Evolutionary conservation across 2,888 invertebrate genomes (phyloP).

Genomic region (Zonitis immaculata): DNA sequence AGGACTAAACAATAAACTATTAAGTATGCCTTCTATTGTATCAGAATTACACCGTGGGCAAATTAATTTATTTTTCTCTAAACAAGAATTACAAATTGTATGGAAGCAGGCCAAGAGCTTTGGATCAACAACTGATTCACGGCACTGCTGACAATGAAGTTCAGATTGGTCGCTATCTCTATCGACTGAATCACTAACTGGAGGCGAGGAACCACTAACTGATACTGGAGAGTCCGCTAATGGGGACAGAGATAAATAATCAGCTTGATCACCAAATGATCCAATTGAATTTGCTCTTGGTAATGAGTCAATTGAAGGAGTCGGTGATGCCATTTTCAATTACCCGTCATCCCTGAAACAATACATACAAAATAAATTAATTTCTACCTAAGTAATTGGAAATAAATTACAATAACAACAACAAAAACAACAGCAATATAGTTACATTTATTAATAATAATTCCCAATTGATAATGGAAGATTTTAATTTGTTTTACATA

Average conservation of each 20-base stretch:
- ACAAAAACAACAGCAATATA: neutral
- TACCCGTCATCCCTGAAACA: conserved; percentile 79
- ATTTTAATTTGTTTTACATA: no score
- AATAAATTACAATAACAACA: neutral
- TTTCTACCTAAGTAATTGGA: neutral
- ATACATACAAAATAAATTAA: conserved; percentile 37
- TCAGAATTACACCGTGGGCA: conserved; percentile 64
- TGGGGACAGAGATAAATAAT: conserved; percentile 60
- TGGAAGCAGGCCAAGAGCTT: conserved; percentile 78
- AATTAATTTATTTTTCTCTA: conserved; percentile 72
- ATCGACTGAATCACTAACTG: conserved; percentile 79
- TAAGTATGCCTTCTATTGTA: conserved; percentile 50
- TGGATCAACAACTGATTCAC: conserved; percentile 68
- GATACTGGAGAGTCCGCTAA: conserved; percentile 70
- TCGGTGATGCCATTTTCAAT: conserved; percentile 90
- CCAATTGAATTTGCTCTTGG: conserved; percentile 88
- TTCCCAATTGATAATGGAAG: no score
- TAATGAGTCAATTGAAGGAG: conserved; percentile 89
- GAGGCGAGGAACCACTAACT: conserved; percentile 82
- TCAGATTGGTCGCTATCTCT: conserved; percentile 49
- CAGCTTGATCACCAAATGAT: conserved; percentile 76
- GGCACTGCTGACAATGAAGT: conserved; percentile 62
- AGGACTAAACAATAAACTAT: conserved; percentile 41
- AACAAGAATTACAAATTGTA: conserved; percentile 77
- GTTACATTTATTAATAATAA: no score